Base-by-base conservation (phyloP, 1,140 invertebrate genomes). In the Chlorops oryzae region DNA sequence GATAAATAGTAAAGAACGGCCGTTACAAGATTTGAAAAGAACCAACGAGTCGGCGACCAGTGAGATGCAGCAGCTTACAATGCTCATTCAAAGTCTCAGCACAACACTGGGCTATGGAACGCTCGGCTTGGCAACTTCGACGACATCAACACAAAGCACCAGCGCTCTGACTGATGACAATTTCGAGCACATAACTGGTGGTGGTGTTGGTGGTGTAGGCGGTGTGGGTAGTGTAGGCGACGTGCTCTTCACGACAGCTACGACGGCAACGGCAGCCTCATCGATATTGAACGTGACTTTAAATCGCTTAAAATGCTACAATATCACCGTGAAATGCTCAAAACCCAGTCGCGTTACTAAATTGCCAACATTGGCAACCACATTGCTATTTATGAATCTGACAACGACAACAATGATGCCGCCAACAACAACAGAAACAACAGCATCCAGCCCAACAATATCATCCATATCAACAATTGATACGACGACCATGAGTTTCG, bases 1-100 rank as follows among this genome's bases (percentile, higher is more conserved):
- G 75, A 92, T 96, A 48, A 78, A 81, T 54, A 79, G 82, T 37
- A 92, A 94, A 83, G 78, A 75, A 47, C 66, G 71, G 32, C 72
- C 79, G 17, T 61, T 84, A 20, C 62, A 75, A 25, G 56, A 62
- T 52, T 57, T 83, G 7, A 79, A 81, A 51, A 55, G 46, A 39
- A 52, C 61, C 43, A 65, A 65, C 34, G 63, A 67, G 9, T 64
- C 57, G 1, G 61, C 66, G 17, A 65, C 62, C 0, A 15, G 23
- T 5, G 28, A 50, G 40, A 28, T 47, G 18, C 25, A 48, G 47
- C 59, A 69, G 34, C 38, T 68, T 23, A 59, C 51, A 18, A 38
- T 48, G n/a, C 46, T 65, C 12, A 50, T 62, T 18, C 61, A 55
- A n/a, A 47, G 52, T 4, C 24, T 62, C 2, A 48, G 49, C 50